Evolutionary conservation across 2,797 vertebrate species (phyloP).

Genomic region (Gallinago nigripennis): DNA sequence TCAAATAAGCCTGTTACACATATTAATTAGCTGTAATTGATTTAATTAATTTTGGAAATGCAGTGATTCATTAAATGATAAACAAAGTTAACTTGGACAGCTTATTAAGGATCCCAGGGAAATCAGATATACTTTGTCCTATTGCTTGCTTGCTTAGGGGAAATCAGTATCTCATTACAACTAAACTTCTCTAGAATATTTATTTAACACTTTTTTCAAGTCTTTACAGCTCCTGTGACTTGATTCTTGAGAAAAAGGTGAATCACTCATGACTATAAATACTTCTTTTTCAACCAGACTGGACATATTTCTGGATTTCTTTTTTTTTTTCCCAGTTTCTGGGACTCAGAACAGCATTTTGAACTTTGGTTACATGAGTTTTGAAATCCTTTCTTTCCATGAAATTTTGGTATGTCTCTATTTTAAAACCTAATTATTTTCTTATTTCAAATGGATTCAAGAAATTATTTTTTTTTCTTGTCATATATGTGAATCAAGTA

Average conservation of each 20-base stretch:
- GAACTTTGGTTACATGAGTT: neutral
- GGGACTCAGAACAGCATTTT: neutral
- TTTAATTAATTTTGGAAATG: neutral
- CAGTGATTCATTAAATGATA: neutral
- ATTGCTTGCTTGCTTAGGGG: neutral
- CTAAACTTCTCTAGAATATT: neutral
- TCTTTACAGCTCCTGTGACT: neutral
- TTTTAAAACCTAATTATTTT: neutral
- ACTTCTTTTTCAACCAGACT: neutral
- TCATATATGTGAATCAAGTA: neutral
- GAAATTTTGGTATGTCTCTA: neutral
- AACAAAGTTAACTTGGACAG: neutral
- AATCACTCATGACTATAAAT: neutral
- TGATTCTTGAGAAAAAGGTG: neutral
- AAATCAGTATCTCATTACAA: neutral
- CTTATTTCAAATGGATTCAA: neutral
- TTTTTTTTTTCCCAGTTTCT: neutral
- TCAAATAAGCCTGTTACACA: neutral
- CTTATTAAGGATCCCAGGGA: neutral
- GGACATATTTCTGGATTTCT: neutral
- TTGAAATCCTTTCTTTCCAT: neutral
- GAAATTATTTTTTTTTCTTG: neutral
- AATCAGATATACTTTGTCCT: neutral
- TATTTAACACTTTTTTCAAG: neutral
- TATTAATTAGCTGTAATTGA: neutral